phyloP scores from a whole-genome alignment of 2,797 vertebrate genomes.

The Prionace glauca region DNA sequence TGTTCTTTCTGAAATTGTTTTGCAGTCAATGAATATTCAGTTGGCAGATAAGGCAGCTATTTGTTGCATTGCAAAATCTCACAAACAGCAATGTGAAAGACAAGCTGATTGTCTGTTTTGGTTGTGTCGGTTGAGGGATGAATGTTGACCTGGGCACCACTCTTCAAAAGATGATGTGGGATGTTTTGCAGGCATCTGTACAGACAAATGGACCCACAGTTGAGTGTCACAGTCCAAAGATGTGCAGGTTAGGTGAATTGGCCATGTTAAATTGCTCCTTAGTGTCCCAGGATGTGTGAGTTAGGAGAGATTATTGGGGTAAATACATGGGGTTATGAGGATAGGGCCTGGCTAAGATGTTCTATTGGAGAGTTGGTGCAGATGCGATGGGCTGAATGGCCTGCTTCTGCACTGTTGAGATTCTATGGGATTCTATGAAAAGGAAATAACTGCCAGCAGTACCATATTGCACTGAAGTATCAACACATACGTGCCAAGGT shows the following conservation, averaged over 20 bases:
- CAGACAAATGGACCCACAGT: background rate
- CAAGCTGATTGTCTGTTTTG: background rate
- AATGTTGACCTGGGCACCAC: background rate
- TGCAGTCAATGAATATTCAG: background rate
- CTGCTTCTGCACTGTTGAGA: too few relatives aligned
- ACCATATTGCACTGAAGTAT: background rate
- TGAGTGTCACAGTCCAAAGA: background rate
- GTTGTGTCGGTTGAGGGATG: background rate
- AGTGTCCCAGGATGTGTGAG: too few relatives aligned
- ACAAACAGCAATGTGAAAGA: background rate
- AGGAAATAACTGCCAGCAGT: background rate
- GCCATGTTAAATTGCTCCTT: too few relatives aligned
- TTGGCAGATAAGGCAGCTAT: background rate
- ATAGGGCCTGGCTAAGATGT: too few relatives aligned
- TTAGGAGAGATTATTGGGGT: too few relatives aligned
- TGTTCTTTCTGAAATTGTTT: background rate
- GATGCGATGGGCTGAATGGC: too few relatives aligned
- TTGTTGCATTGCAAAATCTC: background rate
- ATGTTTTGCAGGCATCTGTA: background rate
- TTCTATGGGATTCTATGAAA: too few relatives aligned
- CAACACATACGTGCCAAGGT: background rate
- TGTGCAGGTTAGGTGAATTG: too few relatives aligned
- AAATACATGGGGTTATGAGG: too few relatives aligned
- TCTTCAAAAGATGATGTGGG: background rate
- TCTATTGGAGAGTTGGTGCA: too few relatives aligned